A percentile compares a stretch with the other conserved stretches of the same genome.
These are phyloP conservation scores for Conus ventricosus DNA, from an alignment of 1,140 invertebrate species.

Conservation along the genomic window DNA sequence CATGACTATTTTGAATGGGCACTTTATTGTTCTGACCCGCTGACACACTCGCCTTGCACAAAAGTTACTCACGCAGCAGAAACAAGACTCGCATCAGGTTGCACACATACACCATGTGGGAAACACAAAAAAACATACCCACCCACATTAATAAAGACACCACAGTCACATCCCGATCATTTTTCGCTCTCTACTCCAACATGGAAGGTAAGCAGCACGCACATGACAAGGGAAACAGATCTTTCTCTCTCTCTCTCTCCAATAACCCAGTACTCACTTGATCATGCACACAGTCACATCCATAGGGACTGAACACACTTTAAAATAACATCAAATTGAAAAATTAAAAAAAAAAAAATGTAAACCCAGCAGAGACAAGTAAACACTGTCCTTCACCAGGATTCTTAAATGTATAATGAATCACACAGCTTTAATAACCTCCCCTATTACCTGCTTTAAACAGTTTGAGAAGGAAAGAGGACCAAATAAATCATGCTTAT, in stretches of 20 bases:
- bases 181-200: too few relatives aligned
- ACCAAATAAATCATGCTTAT: too few relatives aligned
- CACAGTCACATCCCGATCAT: too few relatives aligned
- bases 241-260: neutral
- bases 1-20: too few relatives aligned
- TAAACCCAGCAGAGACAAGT: neutral
- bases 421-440: too few relatives aligned
- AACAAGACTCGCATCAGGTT: neutral
- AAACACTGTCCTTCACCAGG: neutral
- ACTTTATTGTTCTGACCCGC: neutral
- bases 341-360: neutral
- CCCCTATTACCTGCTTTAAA: too few relatives aligned
- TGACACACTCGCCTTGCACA: neutral
- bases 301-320: conserved; percentile 6
- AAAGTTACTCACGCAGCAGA: neutral
- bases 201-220: neutral
- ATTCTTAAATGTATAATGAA: neutral
- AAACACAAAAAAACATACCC: neutral
- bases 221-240: conserved; percentile 3
- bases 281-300: neutral
- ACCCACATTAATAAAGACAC: neutral
- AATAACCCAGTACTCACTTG: neutral
- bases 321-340: neutral
- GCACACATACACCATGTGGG: neutral
- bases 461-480: too few relatives aligned